A percentile compares a stretch with the other conserved stretches of the same genome.
phyloP scores from a whole-genome alignment of 2,888 invertebrate genomes.

The Caenorhabditis auriculariae region DNA sequence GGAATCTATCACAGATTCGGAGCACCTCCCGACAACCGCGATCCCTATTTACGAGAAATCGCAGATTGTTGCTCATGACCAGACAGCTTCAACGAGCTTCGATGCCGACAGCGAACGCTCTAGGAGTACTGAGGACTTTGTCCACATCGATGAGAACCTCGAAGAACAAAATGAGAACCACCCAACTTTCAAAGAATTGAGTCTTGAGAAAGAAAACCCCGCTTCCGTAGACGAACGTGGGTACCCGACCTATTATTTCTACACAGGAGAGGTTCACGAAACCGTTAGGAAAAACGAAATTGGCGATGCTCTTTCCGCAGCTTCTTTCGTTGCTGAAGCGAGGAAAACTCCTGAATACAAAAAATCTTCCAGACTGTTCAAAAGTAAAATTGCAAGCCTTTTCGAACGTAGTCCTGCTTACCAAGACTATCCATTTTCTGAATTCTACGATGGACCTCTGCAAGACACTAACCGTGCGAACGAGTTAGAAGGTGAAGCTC shows the following conservation, averaged over 20 bases:
- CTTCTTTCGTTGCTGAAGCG: too few relatives aligned
- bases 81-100: conserved; percentile 9
- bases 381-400: conserved; percentile 14
- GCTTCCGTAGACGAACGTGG: neutral
- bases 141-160: too few relatives aligned
- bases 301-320: too few relatives aligned
- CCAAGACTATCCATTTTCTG: conserved; percentile 41
- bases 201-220: neutral
- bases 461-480: conserved; percentile 13
- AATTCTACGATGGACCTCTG: conserved; percentile 27
- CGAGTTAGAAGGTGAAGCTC: conserved; percentile 29
- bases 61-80: conserved; percentile 30
- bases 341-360: too few relatives aligned
- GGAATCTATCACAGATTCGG: conserved; percentile 6
- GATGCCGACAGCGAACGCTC: too few relatives aligned
- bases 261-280: neutral
- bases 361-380: too few relatives aligned
- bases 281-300: neutral
- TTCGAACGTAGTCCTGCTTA: conserved; percentile 29
- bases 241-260: conserved; percentile 3
- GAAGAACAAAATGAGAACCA: too few relatives aligned
- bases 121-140: too few relatives aligned
- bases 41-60: conserved; percentile 19
- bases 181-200: too few relatives aligned
- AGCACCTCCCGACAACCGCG: conserved; percentile 10